Evolutionary conservation across 2,888 invertebrate species (phyloP).

Genomic region (Dryobota labecula): DNA sequence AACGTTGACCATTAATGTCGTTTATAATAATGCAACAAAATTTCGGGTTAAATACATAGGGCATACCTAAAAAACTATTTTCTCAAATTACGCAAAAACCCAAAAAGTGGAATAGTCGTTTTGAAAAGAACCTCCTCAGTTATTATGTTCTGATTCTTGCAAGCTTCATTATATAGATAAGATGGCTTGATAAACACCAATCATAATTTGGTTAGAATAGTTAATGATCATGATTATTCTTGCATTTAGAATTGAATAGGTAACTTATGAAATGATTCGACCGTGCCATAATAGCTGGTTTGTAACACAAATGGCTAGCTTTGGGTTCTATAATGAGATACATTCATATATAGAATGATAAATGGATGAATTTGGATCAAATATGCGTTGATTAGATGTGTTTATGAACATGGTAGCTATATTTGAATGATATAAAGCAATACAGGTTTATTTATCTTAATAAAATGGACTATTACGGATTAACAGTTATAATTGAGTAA

Average conservation of each 20-base stretch:
- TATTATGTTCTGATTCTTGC: not conserved
- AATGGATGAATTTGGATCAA: slow-evolving; percentile 45
- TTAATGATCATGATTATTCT: not conserved
- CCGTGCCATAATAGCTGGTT: slow-evolving; percentile 7
- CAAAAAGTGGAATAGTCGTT: no score
- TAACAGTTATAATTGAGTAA: not conserved
- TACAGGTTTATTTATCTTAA: not conserved
- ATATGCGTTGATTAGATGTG: slow-evolving; percentile 45
- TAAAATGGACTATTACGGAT: not conserved
- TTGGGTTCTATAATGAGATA: slow-evolving; percentile 16
- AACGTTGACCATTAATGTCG: no score
- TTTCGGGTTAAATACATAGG: no score
- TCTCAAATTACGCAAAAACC: no score
- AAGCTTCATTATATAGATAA: not conserved
- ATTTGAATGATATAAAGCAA: not conserved
- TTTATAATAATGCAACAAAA: no score
- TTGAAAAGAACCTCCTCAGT: no score
- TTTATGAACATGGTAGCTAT: not conserved
- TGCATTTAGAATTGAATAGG: slow-evolving; percentile 2
- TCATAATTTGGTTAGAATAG: not conserved
- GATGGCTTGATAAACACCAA: not conserved
- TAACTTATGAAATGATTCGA: slow-evolving; percentile 4
- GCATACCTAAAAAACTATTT: no score
- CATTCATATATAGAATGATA: slow-evolving; percentile 26
- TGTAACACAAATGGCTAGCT: slow-evolving; percentile 23